Base-by-base conservation (phyloP, 2,113 vertebrate species). In the Pimephales promelas region DNA sequence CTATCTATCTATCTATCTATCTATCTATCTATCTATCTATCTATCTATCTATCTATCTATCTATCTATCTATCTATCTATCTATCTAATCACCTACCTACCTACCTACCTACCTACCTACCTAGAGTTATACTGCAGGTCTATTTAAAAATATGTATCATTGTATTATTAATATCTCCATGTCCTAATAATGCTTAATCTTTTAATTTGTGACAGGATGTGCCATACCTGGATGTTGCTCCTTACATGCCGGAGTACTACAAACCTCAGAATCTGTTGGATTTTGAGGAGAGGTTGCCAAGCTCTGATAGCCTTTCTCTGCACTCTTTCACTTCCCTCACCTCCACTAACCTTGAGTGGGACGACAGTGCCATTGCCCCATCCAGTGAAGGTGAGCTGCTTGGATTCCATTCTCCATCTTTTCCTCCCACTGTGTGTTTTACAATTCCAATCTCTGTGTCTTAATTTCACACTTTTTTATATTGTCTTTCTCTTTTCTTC, bases 201-300 rank as follows among this genome's bases (percentile, higher is more conserved):
- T 57, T 31, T 56, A 8, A 9, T 76, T 85, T 54, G 20, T 84
- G 66, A 13, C 91, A 99, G 98, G 98, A 99, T 0, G 97, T 95
- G 54, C 98, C 98, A 0, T 99, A 99, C 87, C 89, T 99, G 88
- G 98, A 99, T 16, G 92, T 99, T 92, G 97, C 98, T 6, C 97
- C 98, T 0, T 99, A 99, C 93, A 99, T 99, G 98, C 98, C 98
- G 0, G 98, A 99, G 54, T 99, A 99, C 93, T 99, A 99, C 92
- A 99, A 99, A 86, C 98, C 98, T 8, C 96, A 97, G 64, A 96
- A 98, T 92, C 93, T 99, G 85, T 90, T 99, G 85, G 98, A 99
- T 93, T 99, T 99, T 16, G 97, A 99, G 87, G 97, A 98, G 62
- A 94, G 97, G 54, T 94, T 99, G 16, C 97, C 97, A 85, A 97